Base-by-base conservation (phyloP, 2,113 vertebrate genomes). In the Corvus hawaiiensis region DNA sequence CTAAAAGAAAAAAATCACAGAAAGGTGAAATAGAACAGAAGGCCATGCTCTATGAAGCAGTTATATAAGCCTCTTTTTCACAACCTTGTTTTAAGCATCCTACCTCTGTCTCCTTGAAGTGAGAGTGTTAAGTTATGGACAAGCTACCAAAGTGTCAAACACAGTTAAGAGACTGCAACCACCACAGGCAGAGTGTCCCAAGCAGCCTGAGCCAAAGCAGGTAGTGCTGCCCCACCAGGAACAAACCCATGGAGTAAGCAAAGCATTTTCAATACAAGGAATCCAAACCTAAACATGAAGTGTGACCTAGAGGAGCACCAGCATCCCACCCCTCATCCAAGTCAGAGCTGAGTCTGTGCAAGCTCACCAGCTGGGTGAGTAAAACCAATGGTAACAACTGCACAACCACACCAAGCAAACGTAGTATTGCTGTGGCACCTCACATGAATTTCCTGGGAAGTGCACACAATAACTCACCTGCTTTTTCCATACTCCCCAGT, bases 281-380 rank as follows among this genome's bases (percentile, higher is more conserved):
- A 72, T 49, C 30, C 77, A 80, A 80, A 67, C 4, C 10, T 37
- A 35, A 62, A 56, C 0, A 46, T 0, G 1, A 49, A 74, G 16
- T 8, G 18, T 28, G 64, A 62, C 10, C 37, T 16, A 32, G n/a
- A 67, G 6, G 10, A 85, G 46, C 76, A 75, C 3, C 66, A 67
- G 62, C 48, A 58, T 16, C 23, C 30, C 56, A 72, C 1, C 16
- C 35, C 4, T 11, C 16, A 10, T 2, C 12, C n/a, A 13, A 13
- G 28, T 8, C 33, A 41, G 67, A 71, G 37, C 3, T 37, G 13
- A 37, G 17, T 11, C 18, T 3, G 1, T 12, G 28, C 26, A 28
- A 26, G 67, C 48, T 11, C n/a, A 18, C 3, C 21, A 22, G 7
- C 0, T 0, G 0, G n/a, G 15, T 37, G 8, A 61, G 30, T 13